Base-by-base conservation (phyloP, 2,888 invertebrate genomes). In the Ctenicera cuprea region DNA sequence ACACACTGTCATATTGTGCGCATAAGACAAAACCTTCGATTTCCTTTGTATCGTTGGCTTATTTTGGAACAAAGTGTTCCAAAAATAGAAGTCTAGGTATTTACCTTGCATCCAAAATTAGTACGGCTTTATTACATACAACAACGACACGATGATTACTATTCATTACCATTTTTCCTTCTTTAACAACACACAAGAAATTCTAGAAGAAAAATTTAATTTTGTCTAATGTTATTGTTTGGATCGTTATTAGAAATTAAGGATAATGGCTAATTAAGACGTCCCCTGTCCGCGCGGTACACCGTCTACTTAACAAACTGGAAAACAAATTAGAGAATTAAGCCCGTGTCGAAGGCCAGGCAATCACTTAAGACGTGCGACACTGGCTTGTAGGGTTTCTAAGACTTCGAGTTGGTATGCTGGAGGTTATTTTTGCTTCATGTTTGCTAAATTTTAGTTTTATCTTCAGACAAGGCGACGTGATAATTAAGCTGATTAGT, bases 1-100 rank as follows among this genome's bases (percentile, higher is more conserved):
- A 57, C 14, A 57, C 14, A 30, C 57, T 20, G 18, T 12, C 57
- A 57, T 9, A 30, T 52, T 30, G 59, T 20, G 59, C 59, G 38
- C 20, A 38, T 14, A 54, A 33, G 59, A 12, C 22, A 18, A 33
- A 67, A 74, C 74, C 74, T 74, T 71, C 71, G 71, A 67, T 70
- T 54, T 43, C 52, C 67, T 74, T 71, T 74, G 74, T 74, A 71
- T 66, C 12, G 45, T 16, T 30, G 22, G 61, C 57, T 66, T 62
- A 67, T 74, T 74, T 74, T 64, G 63, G 71, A 71, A 74, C 74
- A 74, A 74, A 71, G 67, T 71, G 63, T 12, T 22, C 41, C 65
- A 14, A 50, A 74, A 71, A 74, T 74, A 74, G 71, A 48, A 59
- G 20, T 18, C 54, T 57, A 30, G 57, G 45, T 64, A 48, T 61